Conservation (phyloP, 1,140 invertebrate genomes). For the Neotoxoptera formosana region DNA sequence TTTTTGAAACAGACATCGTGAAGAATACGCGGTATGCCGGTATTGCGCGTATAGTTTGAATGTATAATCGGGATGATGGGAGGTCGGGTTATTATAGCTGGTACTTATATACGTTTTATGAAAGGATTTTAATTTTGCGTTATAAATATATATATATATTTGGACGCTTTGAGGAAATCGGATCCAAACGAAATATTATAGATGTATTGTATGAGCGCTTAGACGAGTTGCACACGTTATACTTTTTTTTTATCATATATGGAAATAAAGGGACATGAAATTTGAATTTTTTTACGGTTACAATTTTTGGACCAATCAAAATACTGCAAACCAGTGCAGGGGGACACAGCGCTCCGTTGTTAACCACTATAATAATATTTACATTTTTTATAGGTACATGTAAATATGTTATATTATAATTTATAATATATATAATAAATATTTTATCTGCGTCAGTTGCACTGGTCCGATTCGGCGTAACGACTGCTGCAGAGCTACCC, state of each 20-base stretch:
- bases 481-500: not conserved
- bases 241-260: not conserved
- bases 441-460: not conserved
- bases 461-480: not conserved
- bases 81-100: not conserved
- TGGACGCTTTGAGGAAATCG: not conserved
- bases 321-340: not conserved
- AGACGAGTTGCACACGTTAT: not conserved
- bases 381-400: not conserved
- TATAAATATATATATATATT: not conserved
- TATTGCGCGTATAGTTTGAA: not conserved
- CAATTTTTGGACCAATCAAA: not conserved
- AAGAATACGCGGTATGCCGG: too few species aligned
- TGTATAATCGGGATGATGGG: not conserved
- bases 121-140: not conserved
- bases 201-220: not conserved
- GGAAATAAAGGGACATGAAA: not conserved
- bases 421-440: not conserved
- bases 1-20: not conserved
- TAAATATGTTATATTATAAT: not conserved
- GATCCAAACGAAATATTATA: not conserved
- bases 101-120: not conserved
- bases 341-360: not conserved
- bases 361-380: not conserved
- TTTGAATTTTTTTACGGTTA: conserved; percentile 6